Conservation (phyloP, 1,140 invertebrate genomes). For the Aphelinus certus region DNA sequence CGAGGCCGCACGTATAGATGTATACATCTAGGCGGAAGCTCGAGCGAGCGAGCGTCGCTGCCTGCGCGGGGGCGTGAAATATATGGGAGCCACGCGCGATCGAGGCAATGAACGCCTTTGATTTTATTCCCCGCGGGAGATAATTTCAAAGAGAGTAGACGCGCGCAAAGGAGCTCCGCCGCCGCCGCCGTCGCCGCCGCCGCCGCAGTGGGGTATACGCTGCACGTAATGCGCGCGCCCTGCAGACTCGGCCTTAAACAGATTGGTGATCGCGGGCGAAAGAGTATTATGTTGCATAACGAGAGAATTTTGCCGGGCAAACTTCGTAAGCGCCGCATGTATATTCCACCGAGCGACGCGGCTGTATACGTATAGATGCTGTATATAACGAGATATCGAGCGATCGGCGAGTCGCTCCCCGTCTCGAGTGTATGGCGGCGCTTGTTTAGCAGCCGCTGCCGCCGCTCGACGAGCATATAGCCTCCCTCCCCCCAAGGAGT, state of each 20-base stretch:
- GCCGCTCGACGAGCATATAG: not conserved
- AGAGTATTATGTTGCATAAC: not conserved
- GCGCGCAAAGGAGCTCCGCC: not conserved
- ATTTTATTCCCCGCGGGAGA: conserved; percentile 1
- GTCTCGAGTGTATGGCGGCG: not conserved
- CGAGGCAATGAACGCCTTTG: conserved; percentile 1
- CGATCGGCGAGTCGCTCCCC: not conserved
- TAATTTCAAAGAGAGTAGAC: not conserved
- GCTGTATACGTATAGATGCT: not conserved
- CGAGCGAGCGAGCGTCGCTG: not conserved
- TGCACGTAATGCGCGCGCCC: not conserved
- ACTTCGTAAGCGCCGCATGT: not conserved
- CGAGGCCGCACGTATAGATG: too few relatives aligned
- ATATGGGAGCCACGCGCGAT: not conserved
- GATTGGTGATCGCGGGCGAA: not conserved
- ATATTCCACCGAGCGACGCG: not conserved
- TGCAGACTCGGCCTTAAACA: not conserved
- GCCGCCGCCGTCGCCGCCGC: too few relatives aligned
- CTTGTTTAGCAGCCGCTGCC: not conserved
- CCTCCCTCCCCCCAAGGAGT: not conserved
- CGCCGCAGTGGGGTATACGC: not conserved
- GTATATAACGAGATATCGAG: conserved; percentile 11
- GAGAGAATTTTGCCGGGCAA: not conserved
- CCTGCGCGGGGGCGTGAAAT: not conserved
- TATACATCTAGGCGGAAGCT: too few relatives aligned